Base-by-base conservation (phyloP, 2,113 vertebrate species). In the Oncorhynchus nerka region DNA sequence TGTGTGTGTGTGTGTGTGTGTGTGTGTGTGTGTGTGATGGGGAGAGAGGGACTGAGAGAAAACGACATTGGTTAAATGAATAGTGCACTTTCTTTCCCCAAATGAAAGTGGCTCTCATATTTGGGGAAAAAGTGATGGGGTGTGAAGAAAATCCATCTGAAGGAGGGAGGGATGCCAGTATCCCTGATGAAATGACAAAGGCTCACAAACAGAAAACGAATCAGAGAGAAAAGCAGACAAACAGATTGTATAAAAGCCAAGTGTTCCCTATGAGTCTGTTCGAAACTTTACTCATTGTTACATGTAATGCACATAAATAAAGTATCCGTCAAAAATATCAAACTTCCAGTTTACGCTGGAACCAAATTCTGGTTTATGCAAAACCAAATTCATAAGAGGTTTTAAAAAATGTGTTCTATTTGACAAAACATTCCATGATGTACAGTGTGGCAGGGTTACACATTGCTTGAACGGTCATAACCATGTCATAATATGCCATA, bases 41-140 rank as follows among this genome's bases (percentile, higher is more conserved):
- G 66, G 79, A 80, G 75, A 83, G 81, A 84, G n/a, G 32, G 72
- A 79, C 59, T 61, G 76, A 89, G 79, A 75, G 83, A 85, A 88
- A 88, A 89, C 86, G 80, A 92, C 82, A 77, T 85, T 81, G 81
- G 83, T 74, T 85, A 90, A 87, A 86, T 85, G 81, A 78, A 88
- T 78, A 80, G 79, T 87, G 79, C 26, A 65, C 79, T 83, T 78
- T 78, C 9, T 74, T 72, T 83, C 75, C 28, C 73, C 79, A 69
- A 83, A 80, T 85, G 76, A 91, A 86, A 86, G 80, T 73, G 68
- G 20, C 71, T 79, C 69, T 88, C 82, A 81, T 78, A 81, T 81
- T 85, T 24, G 61, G 81, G 74, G 79, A 66, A 72, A 74, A 76
- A 87, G 79, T 80, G 71, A 80, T 80, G 83, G 81, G 70, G 70